Evolutionary conservation across 2,888 invertebrate species (phyloP).

Genomic region (Eupeodes luniger): DNA sequence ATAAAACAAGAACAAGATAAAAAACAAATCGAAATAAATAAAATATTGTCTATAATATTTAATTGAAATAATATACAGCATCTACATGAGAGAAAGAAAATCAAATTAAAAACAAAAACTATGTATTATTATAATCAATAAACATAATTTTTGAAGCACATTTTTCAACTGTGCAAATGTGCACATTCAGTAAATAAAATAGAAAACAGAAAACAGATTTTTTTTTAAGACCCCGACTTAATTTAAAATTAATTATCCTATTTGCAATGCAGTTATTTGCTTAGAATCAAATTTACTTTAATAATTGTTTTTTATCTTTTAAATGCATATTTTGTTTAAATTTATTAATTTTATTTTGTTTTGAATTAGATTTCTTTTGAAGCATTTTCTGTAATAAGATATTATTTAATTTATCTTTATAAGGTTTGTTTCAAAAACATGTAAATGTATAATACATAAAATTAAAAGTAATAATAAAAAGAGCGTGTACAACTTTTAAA

Average conservation of each 20-base stretch:
- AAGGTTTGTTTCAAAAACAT: conserved; percentile 72
- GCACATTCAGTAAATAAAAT: background rate
- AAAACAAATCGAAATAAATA: conserved; percentile 7
- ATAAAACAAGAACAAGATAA: background rate
- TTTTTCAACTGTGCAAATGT: background rate
- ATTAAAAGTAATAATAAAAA: conserved; percentile 28
- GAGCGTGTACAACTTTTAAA: conserved; percentile 44
- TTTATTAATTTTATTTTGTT: conserved; percentile 3
- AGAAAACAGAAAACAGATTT: background rate
- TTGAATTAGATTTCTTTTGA: conserved; percentile 23
- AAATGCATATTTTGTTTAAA: background rate
- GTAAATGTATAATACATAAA: conserved; percentile 7
- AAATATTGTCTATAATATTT: conserved; percentile 16
- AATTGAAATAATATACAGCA: conserved; percentile 51
- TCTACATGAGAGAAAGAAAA: background rate
- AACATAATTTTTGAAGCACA: background rate
- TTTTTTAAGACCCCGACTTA: background rate
- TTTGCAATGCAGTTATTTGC: background rate
- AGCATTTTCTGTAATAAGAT: conserved; percentile 43
- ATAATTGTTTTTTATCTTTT: background rate
- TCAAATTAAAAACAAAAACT: background rate
- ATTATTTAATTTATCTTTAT: conserved; percentile 52
- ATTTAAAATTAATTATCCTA: background rate
- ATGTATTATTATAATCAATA: background rate
- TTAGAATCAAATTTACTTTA: background rate